These are phyloP conservation scores for Nemapogon koenigi DNA, from an alignment of 2,888 invertebrate species.

Conservation along the genomic window DNA sequence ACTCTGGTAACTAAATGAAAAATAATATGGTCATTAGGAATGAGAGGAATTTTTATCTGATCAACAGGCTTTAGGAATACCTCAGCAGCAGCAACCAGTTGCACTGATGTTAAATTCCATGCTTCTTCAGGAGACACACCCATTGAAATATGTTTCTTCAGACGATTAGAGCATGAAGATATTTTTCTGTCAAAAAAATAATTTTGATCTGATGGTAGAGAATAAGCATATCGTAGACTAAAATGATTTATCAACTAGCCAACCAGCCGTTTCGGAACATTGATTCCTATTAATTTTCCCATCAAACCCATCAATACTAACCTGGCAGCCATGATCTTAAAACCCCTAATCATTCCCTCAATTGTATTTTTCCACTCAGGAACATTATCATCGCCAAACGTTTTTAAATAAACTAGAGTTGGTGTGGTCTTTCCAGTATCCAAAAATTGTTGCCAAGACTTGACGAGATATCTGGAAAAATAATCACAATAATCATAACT, in stretches of 20 bases:
- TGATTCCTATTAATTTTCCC: too few species aligned
- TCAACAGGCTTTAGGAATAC: too few species aligned
- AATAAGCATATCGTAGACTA: neutral
- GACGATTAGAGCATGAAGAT: constrained; percentile 68
- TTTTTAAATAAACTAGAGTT: constrained; percentile 73
- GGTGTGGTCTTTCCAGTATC: constrained; percentile 66
- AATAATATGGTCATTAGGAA: too few species aligned
- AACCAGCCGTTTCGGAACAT: too few species aligned
- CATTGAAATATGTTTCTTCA: constrained; percentile 67
- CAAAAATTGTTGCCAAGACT: constrained; percentile 73
- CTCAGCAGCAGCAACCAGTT: constrained; percentile 82
- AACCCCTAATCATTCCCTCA: constrained; percentile 62
- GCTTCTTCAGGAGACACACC: constrained; percentile 79
- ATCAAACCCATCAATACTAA: constrained; percentile 23
- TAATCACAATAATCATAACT: neutral
- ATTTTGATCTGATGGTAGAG: neutral
- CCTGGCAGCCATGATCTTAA: constrained; percentile 69
- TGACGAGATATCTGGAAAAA: constrained; percentile 71
- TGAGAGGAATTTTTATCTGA: too few species aligned
- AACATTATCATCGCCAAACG: constrained; percentile 23
- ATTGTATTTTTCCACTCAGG: constrained; percentile 48
- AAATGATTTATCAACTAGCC: too few species aligned
- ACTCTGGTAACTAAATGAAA: too few species aligned
- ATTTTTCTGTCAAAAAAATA: constrained; percentile 73
- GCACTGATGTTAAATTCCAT: constrained; percentile 85